These are phyloP conservation scores for Phaetusa simplex DNA, from an alignment of 2,113 vertebrate genomes.

Conservation along the genomic window DNA sequence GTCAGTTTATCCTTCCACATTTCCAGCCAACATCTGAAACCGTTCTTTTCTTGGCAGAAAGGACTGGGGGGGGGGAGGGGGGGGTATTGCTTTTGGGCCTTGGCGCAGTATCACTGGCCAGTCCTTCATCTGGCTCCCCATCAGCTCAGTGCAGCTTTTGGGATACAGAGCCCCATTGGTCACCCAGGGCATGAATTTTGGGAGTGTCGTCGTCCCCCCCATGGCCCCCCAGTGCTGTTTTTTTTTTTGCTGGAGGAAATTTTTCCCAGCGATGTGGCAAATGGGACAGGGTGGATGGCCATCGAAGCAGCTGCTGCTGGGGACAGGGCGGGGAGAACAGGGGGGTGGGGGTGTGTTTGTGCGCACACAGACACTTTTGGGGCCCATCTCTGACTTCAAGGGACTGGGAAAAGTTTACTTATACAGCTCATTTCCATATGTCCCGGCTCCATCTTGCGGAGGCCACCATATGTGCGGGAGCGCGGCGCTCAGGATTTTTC, in stretches of 20 bases:
- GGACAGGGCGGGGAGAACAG: not conserved
- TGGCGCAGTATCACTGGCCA: fast-evolving
- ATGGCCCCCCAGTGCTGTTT: too few relatives aligned
- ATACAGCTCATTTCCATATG: conserved; percentile 6
- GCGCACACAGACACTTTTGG: not conserved
- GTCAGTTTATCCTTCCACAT: not conserved
- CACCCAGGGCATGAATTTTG: fast-evolving
- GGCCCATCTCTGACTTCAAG: not conserved
- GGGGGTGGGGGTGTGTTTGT: not conserved
- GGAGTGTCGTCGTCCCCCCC: not conserved
- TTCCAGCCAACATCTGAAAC: not conserved
- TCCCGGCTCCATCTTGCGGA: not conserved
- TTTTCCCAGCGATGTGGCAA: not conserved
- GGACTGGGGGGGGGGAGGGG: fast-evolving
- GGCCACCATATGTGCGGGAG: not conserved
- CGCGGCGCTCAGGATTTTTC: not conserved
- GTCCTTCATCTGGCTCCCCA: not conserved
- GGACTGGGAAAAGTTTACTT: conserved; percentile 18
- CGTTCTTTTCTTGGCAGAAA: not conserved
- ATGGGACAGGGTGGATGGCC: not conserved
- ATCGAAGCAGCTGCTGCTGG: not conserved
- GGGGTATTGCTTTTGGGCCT: not conserved
- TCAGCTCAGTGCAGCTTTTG: not conserved
- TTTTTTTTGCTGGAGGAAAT: not conserved
- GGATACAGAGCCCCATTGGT: fast-evolving